Evolutionary conservation across 2,797 vertebrate genomes (phyloP), one percentile per base, ranked within the genome.

Genomic region (Xerus rutilus): DNA sequence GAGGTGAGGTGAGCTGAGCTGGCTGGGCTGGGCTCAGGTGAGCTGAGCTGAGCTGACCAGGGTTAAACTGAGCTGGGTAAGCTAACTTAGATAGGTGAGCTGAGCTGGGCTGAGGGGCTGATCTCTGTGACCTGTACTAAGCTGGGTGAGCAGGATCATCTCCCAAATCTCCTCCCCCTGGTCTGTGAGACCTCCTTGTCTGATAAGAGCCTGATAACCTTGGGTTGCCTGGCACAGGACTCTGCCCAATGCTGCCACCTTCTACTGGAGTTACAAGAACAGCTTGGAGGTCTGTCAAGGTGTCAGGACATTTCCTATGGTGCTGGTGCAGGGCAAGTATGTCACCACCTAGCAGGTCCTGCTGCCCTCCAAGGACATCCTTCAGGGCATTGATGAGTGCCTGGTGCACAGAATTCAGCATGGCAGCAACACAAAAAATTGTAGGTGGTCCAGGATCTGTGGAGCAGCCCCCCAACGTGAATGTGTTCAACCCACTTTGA

Each of bases 181-280:
- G 0, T 97, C 92, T 98, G 92, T 39, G 93, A 49, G 64, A 32
- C 2, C 0, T 0, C 45, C 35, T 0, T 0, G 30, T 18, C 17
- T 0, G 30, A 81, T 0, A 21, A 11, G 2, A 92, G 5, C 32
- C 7, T 8, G 0, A 11, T 96, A 54, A 21, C 91, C 64, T 4
- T 39, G 39, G 98, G 98, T 43, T 98, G 98, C 82, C 79, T 98
- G 47, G 98, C 98, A 39, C 97, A 23, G 84, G 95, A 98, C 96
- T 98, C 57, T 98, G 54, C 98, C 98, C 25, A 11, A 5, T 5
- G 0, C 78, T 0, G 0, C 98, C 76, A 25, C 11, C 59, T 97
- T 98, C 95, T 94, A 86, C 95, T 98, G 98, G 98, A 52, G 3
- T 0, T 91, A 95, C 74, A 3, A 96, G 67, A 85, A 86, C 77